These are phyloP conservation scores for Sternarchorhynchus goeldii DNA, from an alignment of 2,797 vertebrate genomes.

Conservation along the genomic window DNA sequence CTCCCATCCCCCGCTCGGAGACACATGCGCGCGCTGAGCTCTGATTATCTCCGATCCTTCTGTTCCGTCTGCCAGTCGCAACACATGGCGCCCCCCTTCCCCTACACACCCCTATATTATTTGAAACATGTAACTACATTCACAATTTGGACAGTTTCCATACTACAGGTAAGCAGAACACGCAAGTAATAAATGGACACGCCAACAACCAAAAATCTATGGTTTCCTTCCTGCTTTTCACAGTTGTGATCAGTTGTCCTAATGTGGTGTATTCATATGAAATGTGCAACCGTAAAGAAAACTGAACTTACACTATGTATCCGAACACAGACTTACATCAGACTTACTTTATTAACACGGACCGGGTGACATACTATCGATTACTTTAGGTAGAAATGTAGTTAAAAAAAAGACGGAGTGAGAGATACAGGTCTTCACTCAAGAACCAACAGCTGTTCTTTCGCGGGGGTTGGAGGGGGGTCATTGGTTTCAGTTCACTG, in stretches of 20 bases:
- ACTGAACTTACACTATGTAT: too few relatives aligned
- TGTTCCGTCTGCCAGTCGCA: constrained; percentile 48
- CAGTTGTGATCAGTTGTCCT: too few relatives aligned
- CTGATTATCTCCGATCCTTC: constrained; percentile 59
- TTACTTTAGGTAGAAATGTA: too few relatives aligned
- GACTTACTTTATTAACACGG: too few relatives aligned
- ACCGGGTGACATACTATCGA: too few relatives aligned
- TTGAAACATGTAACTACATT: constrained; percentile 10
- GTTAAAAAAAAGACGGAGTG: too few relatives aligned
- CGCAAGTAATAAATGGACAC: constrained; percentile 7
- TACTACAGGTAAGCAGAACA: background rate
- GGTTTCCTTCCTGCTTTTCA: too few relatives aligned
- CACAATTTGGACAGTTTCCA: background rate
- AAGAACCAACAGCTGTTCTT: constrained; percentile 9
- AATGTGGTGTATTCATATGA: too few relatives aligned
- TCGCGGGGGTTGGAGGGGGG: background rate
- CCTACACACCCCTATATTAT: background rate
- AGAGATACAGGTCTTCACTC: too few relatives aligned
- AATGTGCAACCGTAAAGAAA: too few relatives aligned
- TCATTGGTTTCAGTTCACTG: constrained; percentile 5
- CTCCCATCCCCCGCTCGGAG: constrained; percentile 51
- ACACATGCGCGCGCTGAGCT: constrained; percentile 17
- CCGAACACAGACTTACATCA: too few relatives aligned
- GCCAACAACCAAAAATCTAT: background rate
- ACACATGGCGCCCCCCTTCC: constrained; percentile 40